These are phyloP conservation scores for Phenganax stokvisi DNA, from an alignment of 92 coral and sea anemone genomes.

Conservation along the genomic window DNA sequence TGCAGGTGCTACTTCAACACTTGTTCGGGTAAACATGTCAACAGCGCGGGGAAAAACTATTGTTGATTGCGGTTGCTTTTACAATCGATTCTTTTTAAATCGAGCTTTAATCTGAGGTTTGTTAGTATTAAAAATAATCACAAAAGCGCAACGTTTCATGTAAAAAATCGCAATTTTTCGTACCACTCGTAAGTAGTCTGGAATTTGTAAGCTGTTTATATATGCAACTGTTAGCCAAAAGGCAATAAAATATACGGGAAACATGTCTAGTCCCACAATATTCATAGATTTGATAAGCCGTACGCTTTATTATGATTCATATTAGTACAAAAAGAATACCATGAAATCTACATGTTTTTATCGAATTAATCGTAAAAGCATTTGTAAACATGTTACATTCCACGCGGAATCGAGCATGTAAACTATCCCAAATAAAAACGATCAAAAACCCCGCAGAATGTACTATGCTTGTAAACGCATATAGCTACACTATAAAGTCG, in stretches of 20 bases:
- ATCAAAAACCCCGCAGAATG: neutral
- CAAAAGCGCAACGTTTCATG: neutral
- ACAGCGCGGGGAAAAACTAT: neutral
- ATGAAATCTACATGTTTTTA: conserved; percentile 14
- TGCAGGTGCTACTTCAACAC: conserved; percentile 21
- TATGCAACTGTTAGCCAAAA: neutral
- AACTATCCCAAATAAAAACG: conserved; percentile 27
- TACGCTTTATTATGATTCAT: conserved; percentile 10
- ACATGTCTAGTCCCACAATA: neutral
- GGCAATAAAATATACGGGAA: conserved; percentile 4
- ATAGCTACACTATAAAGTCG: neutral
- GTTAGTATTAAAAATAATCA: neutral
- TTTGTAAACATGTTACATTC: conserved; percentile 30
- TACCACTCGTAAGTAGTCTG: neutral
- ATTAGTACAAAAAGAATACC: conserved; percentile 6
- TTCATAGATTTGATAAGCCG: neutral
- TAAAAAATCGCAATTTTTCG: neutral
- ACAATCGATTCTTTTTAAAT: neutral
- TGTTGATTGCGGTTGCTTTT: neutral
- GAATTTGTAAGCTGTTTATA: neutral
- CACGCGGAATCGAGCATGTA: neutral
- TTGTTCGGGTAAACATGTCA: conserved; percentile 27
- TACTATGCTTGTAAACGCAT: neutral
- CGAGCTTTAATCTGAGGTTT: neutral
- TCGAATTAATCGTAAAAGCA: conserved; percentile 14